Evolutionary conservation across 2,888 invertebrate genomes (phyloP).

Genomic region (Phyllotreta striolata): DNA sequence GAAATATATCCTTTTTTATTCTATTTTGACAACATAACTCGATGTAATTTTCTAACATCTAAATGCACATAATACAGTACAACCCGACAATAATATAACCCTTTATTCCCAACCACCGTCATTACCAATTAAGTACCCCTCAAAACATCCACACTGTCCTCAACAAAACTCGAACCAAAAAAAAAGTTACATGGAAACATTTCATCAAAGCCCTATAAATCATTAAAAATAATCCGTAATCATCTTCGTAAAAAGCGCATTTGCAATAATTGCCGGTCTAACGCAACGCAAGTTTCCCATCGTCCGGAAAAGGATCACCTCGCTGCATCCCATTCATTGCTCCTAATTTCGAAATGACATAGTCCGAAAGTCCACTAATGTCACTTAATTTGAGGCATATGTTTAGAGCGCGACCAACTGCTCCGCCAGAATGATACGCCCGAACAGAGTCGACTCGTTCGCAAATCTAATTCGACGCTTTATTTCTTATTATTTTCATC

Average conservation of each 20-base stretch:
- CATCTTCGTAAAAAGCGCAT: constrained; percentile 40
- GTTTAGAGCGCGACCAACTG: constrained; percentile 48
- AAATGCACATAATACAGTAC: too few species aligned
- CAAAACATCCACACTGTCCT: too few species aligned
- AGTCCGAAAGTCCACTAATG: constrained; percentile 52
- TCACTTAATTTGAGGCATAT: constrained; percentile 58
- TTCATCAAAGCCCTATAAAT: constrained; percentile 31
- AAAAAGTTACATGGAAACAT: constrained; percentile 3
- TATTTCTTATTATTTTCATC: neutral
- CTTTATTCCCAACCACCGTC: too few species aligned
- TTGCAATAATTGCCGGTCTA: constrained; percentile 42
- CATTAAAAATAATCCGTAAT: constrained; percentile 24
- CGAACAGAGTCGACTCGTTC: constrained; percentile 17
- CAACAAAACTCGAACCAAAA: constrained; percentile 10
- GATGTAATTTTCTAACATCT: too few species aligned
- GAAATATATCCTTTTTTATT: too few species aligned
- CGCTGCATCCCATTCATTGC: constrained; percentile 24
- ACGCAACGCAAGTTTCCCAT: constrained; percentile 44
- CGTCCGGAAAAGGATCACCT: constrained; percentile 31
- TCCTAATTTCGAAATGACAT: constrained; percentile 53
- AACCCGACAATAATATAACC: too few species aligned
- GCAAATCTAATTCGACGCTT: neutral
- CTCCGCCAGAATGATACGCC: constrained; percentile 28
- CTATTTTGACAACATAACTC: too few species aligned
- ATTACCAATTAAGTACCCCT: too few species aligned